These are phyloP conservation scores for Coilia nasus DNA, from an alignment of 2,797 vertebrate species.

Conservation along the genomic window DNA sequence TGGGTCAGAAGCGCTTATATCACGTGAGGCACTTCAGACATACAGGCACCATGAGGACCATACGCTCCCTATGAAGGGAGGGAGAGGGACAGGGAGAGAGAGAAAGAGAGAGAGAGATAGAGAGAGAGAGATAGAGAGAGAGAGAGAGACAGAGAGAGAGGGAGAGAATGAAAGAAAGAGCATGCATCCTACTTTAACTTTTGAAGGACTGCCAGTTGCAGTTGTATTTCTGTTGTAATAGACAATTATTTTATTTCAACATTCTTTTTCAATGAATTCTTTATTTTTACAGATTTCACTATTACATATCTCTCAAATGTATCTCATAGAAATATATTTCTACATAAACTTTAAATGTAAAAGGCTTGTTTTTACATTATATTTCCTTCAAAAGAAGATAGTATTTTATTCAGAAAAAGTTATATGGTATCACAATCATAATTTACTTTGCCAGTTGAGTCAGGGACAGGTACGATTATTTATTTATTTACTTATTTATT, in stretches of 20 bases:
- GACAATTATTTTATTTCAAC: neutral
- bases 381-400: neutral
- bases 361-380: no score
- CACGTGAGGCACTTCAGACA: slow-evolving; percentile 25
- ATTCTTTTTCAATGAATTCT: neutral
- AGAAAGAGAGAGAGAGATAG: neutral
- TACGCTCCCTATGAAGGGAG: neutral
- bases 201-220: neutral
- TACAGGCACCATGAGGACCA: slow-evolving; percentile 21
- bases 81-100: neutral
- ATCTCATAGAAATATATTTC: neutral
- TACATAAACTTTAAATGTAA: no score
- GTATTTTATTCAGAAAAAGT: neutral
- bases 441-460: neutral
- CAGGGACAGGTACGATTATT: no score
- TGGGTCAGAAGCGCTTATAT: neutral
- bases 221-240: neutral
- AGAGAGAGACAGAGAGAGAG: slow-evolving; percentile 24
- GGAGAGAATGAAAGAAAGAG: neutral
- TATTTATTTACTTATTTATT: no score
- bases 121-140: neutral
- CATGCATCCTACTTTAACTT: neutral
- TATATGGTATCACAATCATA: neutral
- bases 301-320: neutral
- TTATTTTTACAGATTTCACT: neutral